Evolutionary conservation across 2,888 invertebrate species (phyloP), one percentile per base, ranked within the genome.

Genomic region (Drosophila stalkeri): DNA sequence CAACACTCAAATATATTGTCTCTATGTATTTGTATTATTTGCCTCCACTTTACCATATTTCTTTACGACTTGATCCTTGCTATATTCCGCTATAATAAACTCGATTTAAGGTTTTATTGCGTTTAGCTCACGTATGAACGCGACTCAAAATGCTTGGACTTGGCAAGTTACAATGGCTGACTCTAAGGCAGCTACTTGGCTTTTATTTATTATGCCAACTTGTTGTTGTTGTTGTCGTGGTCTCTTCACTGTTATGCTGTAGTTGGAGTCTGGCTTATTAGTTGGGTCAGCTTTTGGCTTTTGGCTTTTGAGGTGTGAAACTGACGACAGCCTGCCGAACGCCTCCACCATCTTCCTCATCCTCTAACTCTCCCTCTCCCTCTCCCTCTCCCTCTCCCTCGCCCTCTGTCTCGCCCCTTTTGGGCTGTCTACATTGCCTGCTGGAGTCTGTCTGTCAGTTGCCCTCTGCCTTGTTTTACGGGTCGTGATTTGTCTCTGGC

Each of bases 131-230:
- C 62, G 77, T 64, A 41, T 76, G 67, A 77, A 76, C 77, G 20
- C 46, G 16, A 37, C 16, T 60, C n/a, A n/a, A 23, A 14, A 49
- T 41, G 16, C 51, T 44, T 41, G 23, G 59, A 55, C 57, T 54
- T 80, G 68, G 49, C 64, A 65, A 66, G 66, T 60, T 72, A 62
- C 66, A 67, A 71, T 77, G 81, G 33, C 73, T 86, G 82, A 76
- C 82, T 82, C 86, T 73, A 64, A 88, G 78, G 74, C 90, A 84
- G 85, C 90, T 85, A 85, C 85, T 85, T 75, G 90, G 86, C 89
- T 86, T 86, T 86, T 86, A 86, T 86, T 86, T 86, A 90, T 86
- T 90, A 81, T 90, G 81, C 90, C 86, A 78, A 71, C 78, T 77
- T 75, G 82, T 64, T 89, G 72, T 66, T 73, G 66, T 64, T 66